Base-by-base conservation (phyloP, 64 coral and sea anemone species). In the Platygyra sinensis region DNA sequence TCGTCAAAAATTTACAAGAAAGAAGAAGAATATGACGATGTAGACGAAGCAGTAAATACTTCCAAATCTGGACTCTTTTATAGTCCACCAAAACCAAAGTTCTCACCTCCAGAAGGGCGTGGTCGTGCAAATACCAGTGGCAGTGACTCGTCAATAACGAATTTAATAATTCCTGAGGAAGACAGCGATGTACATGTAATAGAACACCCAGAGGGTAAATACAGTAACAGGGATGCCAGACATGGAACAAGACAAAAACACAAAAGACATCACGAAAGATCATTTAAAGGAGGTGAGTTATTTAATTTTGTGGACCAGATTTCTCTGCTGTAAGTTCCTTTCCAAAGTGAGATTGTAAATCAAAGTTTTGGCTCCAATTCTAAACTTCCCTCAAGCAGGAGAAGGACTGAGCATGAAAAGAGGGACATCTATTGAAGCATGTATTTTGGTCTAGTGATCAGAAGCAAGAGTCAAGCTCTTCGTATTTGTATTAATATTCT, bases 161-260 rank as follows among this genome's bases (percentile, higher is more conserved):
- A 60, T 10, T 52, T 94, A 12, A 94, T 94, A 67, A 88, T 84
- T 30, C 87, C 74, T 39, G 87, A 85, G 51, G 87, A 94, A 89
- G 72, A 77, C 11, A 89, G 51, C 72, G 79, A 78, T 77, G 32
- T 63, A 20, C 52, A 69, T 8, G 9, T 76, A 11, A 50, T 19
- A 89, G 24, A 50, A 67, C 55, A 75, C 39, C 52, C 62, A 85
- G 81, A 85, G 62, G 81, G 62, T 6, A 85, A 52, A 28, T 71
- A 51, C 22, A 72, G 62, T 28, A 71, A 15, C 63, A 85, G 61
- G 38, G 60, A 85, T 72, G 30, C 32, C 8, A 85, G 62, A 85
- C 62, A 50, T 10, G 67, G 20, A 13, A 15, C 33, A n/a, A 71
- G 81, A 28, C 62, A 85, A 29, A 85, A 85, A 50, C 81, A 85